These are phyloP conservation scores for Ophraella communa DNA, from an alignment of 2,888 invertebrate species.

Conservation along the genomic window DNA sequence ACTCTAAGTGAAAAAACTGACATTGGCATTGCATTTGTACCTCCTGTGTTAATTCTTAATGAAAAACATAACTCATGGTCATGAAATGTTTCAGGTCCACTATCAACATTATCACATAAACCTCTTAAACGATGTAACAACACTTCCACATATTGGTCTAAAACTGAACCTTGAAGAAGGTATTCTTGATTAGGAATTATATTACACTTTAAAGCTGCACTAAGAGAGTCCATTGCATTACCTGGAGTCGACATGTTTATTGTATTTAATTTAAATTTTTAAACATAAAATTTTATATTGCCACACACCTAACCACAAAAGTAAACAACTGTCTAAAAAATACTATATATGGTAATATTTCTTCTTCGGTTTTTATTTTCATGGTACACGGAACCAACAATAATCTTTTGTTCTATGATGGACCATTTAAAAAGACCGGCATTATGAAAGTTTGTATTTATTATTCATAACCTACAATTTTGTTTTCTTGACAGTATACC, in stretches of 20 bases:
- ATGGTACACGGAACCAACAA: too few species aligned
- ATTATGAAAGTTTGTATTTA: background rate
- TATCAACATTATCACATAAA: conserved; percentile 91
- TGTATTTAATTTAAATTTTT: background rate
- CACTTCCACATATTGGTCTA: conserved; percentile 90
- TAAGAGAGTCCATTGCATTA: conserved; percentile 78
- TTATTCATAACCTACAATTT: background rate
- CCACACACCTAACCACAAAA: background rate
- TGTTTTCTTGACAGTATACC: background rate
- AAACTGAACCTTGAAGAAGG: conserved; percentile 89
- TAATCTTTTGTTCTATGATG: too few species aligned
- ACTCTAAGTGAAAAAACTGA: conserved; percentile 74
- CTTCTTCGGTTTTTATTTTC: too few species aligned
- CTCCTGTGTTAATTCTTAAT: conserved; percentile 68
- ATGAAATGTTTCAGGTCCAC: conserved; percentile 88
- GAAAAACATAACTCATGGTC: conserved; percentile 93
- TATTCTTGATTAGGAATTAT: conserved; percentile 95
- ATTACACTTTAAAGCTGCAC: conserved; percentile 80
- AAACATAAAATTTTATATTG: background rate
- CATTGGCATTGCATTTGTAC: conserved; percentile 53
- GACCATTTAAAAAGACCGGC: conserved; percentile 4
- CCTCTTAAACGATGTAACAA: conserved; percentile 88
- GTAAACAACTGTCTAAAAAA: background rate
- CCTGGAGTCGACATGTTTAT: conserved; percentile 58
- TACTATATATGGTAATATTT: background rate